Evolutionary conservation across 1,140 invertebrate species (phyloP), one percentile per base, ranked within the genome.

Genomic region (Zaprionus ornatus): DNA sequence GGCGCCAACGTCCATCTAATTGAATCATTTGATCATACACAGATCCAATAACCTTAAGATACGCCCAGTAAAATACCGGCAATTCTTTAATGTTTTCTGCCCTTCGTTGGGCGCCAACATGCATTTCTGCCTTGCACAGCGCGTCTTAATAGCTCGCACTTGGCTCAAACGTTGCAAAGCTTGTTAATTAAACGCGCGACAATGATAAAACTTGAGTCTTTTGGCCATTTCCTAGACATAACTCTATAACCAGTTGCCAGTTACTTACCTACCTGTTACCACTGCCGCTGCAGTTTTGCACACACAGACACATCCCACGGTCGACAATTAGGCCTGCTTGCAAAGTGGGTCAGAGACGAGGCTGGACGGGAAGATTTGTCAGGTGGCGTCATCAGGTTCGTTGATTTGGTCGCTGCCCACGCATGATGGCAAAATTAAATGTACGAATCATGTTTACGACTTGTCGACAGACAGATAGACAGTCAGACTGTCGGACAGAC

Each of bases 361-460:
- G 54, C 66, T 45, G 54, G 37, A 40, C 27, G 40, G 52, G 48
- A 50, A 50, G 21, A 55, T 67, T 35, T 52, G 12, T 19, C 45
- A 23, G 19, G 54, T 70, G 57, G 67, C 73, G 59, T 75, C 61
- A 66, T 64, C 79, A 72, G 23, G 61, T 48, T 69, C 77, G 48
- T 84, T 77, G 80, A 50, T 50, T 66, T 72, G 66, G 75, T 45
- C 40, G 48, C 76, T 77, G 55, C 75, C 82, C 83, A 80, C 82
- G 78, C 56, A 64, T 85, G 85, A 84, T 90, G 85, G 78, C 40
- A 80, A 88, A 88, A 88, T 88, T 88, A 88, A 88, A 88, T 88
- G 84, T 88, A 90, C 85, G 88, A 88, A 88, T 88, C 84, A 84
- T 88, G 84, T 88, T 84, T 86, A 86, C 80, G 83, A 86, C 77